phyloP scores from a whole-genome alignment of 2,888 invertebrate species.

The Drosophila rellima region DNA sequence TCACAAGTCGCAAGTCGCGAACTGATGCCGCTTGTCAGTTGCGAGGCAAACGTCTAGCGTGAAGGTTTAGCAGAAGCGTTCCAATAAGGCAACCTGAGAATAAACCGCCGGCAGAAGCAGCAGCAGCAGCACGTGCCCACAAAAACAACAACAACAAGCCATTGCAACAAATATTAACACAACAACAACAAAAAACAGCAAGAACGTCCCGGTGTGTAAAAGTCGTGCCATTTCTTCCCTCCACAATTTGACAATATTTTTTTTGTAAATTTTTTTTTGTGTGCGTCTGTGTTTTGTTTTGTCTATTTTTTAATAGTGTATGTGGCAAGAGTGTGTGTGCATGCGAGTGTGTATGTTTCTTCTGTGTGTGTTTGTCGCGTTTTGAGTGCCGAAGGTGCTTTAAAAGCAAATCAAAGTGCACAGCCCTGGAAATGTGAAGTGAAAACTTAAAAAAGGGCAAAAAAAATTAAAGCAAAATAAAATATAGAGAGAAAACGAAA shows the following conservation, averaged over 20 bases:
- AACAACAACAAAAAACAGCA: slow-evolving; percentile 14
- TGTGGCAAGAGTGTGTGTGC: slow-evolving; percentile 14
- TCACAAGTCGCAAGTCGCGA: slow-evolving; percentile 44
- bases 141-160: slow-evolving; percentile 22
- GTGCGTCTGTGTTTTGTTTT: slow-evolving; percentile 33
- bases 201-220: slow-evolving; percentile 35
- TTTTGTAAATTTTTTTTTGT: slow-evolving; percentile 31
- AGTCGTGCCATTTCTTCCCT: slow-evolving; percentile 34
- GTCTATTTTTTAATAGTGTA: slow-evolving; percentile 41
- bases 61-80: slow-evolving; percentile 65
- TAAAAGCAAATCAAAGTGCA: slow-evolving; percentile 66
- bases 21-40: slow-evolving; percentile 65
- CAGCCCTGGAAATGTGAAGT: slow-evolving; percentile 43
- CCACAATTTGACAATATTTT: slow-evolving; percentile 17
- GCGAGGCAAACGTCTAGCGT: slow-evolving; percentile 77
- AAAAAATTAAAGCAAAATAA: neutral
- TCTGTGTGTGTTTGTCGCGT: slow-evolving; percentile 43
- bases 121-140: slow-evolving; percentile 50
- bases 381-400: slow-evolving; percentile 51
- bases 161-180: slow-evolving; percentile 20
- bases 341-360: slow-evolving; percentile 3
- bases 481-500: neutral
- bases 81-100: neutral
- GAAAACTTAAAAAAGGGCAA: slow-evolving; percentile 7
- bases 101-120: slow-evolving; percentile 40